Conservation (phyloP, 2,113 vertebrate species). For the Macheiramphus alcinus region DNA sequence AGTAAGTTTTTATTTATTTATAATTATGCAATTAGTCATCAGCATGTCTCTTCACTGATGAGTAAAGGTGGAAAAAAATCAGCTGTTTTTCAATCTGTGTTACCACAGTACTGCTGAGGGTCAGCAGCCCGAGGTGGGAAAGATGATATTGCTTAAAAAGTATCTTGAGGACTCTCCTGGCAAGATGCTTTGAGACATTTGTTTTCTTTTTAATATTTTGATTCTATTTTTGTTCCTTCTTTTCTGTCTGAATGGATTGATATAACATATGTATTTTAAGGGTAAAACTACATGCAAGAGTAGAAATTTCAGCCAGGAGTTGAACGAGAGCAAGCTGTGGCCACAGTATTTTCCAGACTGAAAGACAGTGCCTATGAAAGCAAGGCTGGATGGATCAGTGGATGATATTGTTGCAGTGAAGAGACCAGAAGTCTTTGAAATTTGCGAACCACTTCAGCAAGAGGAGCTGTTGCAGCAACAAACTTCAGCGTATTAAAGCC, state of each 20-base stretch:
- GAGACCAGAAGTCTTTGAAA: not conserved
- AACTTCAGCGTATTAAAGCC: not conserved
- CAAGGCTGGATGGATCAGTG: not conserved
- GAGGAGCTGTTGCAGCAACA: not conserved
- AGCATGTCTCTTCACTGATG: not conserved
- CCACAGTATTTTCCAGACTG: not conserved
- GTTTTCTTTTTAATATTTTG: not conserved
- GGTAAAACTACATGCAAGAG: not conserved
- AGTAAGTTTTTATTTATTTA: constrained; percentile 19
- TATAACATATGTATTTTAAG: not conserved
- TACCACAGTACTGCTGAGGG: not conserved
- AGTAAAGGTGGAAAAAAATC: not conserved
- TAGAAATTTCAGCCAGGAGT: not conserved
- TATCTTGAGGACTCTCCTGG: not conserved
- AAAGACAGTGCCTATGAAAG: not conserved
- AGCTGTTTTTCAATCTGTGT: not conserved
- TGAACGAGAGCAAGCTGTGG: not conserved
- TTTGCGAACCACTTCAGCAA: not conserved
- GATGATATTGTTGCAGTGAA: not conserved
- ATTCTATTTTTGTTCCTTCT: not conserved
- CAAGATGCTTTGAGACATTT: not conserved
- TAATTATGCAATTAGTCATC: not conserved
- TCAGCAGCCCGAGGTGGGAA: not conserved
- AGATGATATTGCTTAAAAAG: not conserved
- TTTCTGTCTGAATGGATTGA: not conserved